phyloP scores from a whole-genome alignment of 2,888 invertebrate genomes.

The Crepidodera aurea region DNA sequence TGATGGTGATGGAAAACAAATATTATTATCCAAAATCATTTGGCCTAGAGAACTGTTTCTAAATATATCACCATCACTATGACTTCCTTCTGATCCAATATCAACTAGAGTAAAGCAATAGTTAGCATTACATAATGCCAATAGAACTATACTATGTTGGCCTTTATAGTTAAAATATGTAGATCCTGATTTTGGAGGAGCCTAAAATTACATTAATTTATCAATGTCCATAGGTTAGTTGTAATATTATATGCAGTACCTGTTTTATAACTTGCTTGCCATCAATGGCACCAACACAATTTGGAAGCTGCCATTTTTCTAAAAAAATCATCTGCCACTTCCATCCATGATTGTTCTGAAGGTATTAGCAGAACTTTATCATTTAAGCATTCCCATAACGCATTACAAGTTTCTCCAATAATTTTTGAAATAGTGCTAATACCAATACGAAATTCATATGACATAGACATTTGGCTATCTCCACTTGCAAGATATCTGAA shows the following conservation, averaged over 20 bases:
- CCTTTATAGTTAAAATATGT: conserved; percentile 52
- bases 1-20: conserved; percentile 31
- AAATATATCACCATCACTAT: conserved; percentile 51
- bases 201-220: conserved; percentile 35
- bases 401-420: conserved; percentile 44
- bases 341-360: conserved; percentile 44
- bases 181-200: conserved; percentile 47
- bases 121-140: conserved; percentile 49
- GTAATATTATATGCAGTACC: too few relatives aligned
- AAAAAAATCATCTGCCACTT: conserved; percentile 45
- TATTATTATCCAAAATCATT: conserved; percentile 10
- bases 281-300: conserved; percentile 50
- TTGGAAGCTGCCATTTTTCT: conserved; percentile 42
- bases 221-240: too few relatives aligned
- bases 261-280: conserved; percentile 47
- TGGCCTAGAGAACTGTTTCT: conserved; percentile 21
- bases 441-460: conserved; percentile 34
- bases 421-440: conserved; percentile 47
- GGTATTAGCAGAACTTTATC: conserved; percentile 35
- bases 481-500: conserved; percentile 35
- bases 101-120: conserved; percentile 51
- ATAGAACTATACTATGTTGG: conserved; percentile 48
- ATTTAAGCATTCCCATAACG: conserved; percentile 46
- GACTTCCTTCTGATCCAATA: conserved; percentile 49
- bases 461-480: conserved; percentile 25